These are phyloP conservation scores for Tylochromis polylepis DNA, from an alignment of 2,113 vertebrate genomes.

Conservation along the genomic window DNA sequence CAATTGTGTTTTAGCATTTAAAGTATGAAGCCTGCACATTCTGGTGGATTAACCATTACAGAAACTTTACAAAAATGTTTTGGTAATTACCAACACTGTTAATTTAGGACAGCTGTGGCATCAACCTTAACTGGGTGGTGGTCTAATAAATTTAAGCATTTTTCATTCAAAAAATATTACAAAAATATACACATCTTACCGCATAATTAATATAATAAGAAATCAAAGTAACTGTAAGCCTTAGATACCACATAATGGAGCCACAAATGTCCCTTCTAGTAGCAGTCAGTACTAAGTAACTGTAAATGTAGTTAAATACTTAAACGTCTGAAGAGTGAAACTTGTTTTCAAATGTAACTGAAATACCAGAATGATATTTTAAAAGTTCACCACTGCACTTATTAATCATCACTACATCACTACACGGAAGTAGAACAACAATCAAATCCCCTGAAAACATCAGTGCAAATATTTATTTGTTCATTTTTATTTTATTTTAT, in stretches of 20 bases:
- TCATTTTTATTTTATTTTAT: not conserved
- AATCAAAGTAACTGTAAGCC: not conserved
- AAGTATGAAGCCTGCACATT: not conserved
- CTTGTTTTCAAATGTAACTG: not conserved
- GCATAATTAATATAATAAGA: not conserved
- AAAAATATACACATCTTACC: not conserved
- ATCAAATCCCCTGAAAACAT: not conserved
- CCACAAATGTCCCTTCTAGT: not conserved
- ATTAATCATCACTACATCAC: not conserved
- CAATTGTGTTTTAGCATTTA: not conserved
- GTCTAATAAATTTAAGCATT: not conserved
- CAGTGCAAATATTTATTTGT: conserved; percentile 71
- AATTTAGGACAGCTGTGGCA: not conserved
- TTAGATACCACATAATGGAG: not conserved
- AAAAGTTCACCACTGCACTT: not conserved
- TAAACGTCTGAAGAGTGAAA: not conserved
- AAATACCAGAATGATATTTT: not conserved
- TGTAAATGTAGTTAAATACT: not conserved
- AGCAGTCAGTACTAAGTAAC: not conserved
- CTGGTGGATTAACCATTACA: not conserved
- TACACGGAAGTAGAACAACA: not conserved
- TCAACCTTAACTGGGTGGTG: not conserved
- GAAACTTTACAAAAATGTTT: not conserved
- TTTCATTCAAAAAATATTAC: not conserved
- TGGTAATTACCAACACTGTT: not conserved